Evolutionary conservation across 1,140 invertebrate genomes (phyloP).

Genomic region (Saccostrea cuccullata): DNA sequence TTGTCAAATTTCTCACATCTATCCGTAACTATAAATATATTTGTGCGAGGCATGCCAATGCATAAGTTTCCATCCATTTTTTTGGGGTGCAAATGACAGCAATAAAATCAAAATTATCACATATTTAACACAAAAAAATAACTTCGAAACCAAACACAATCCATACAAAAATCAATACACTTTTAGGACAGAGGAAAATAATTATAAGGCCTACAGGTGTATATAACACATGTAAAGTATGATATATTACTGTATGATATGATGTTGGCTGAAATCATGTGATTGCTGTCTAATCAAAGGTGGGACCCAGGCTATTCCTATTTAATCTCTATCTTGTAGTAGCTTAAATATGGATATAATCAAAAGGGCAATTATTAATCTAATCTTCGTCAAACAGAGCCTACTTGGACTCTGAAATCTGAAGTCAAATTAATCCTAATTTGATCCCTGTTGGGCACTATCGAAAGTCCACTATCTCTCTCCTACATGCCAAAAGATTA

Average conservation of each 20-base stretch:
- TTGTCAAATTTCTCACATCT: neutral
- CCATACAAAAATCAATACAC: neutral
- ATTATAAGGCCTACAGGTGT: neutral
- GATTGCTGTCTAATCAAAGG: neutral
- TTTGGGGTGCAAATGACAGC: neutral
- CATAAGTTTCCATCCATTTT: neutral
- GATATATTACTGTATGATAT: constrained; percentile 27
- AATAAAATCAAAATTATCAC: constrained; percentile 1
- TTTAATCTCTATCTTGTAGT: neutral
- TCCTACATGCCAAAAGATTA: too few species aligned
- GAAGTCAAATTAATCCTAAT: neutral
- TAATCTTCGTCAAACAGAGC: constrained; percentile 15
- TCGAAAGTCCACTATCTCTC: too few species aligned
- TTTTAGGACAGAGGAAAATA: neutral
- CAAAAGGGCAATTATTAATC: neutral
- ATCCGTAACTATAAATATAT: neutral
- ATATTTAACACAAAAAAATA: neutral
- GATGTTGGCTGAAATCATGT: constrained; percentile 7
- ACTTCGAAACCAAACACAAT: neutral
- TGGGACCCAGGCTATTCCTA: neutral
- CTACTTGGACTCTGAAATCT: constrained; percentile 19
- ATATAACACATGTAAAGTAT: neutral
- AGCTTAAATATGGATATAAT: constrained; percentile 16
- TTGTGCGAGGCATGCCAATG: neutral
- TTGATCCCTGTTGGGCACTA: too few species aligned